A percentile compares a stretch with the other conserved stretches of the same genome.
Evolutionary conservation across 2,113 vertebrate genomes (phyloP).

Genomic region (Origma solitaria): DNA sequence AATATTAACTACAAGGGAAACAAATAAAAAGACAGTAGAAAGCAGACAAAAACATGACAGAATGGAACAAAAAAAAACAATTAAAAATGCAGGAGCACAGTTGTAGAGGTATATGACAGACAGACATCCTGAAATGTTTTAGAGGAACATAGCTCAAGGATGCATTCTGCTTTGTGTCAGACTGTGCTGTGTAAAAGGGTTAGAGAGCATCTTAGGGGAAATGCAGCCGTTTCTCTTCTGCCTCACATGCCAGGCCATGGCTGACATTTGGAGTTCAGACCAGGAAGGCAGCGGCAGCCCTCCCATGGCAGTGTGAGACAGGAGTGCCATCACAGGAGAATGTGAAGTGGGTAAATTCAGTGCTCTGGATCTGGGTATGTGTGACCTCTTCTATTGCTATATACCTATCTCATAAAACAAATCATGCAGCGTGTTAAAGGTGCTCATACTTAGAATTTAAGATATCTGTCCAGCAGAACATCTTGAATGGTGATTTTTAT

Average conservation of each 20-base stretch:
- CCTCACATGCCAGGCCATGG: background rate
- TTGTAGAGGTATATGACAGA: background rate
- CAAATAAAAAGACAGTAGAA: background rate
- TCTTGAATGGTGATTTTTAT: background rate
- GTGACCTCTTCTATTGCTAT: background rate
- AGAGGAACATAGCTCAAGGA: background rate
- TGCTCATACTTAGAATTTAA: background rate
- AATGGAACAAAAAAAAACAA: background rate
- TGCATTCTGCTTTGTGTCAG: background rate
- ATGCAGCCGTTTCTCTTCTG: background rate
- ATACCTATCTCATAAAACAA: background rate
- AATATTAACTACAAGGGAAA: background rate
- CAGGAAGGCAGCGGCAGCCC: background rate
- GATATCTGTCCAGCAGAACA: background rate
- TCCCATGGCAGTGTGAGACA: background rate
- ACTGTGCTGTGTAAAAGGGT: accelerated
- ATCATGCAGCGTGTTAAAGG: background rate
- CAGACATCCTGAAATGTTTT: background rate
- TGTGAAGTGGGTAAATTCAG: background rate
- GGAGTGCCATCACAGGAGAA: background rate
- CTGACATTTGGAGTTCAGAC: background rate
- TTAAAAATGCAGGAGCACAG: background rate
- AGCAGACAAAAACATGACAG: background rate
- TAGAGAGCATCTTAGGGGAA: background rate
- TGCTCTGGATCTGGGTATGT: background rate